Evolutionary conservation across 2,113 vertebrate genomes (phyloP).

Genomic region (Psittacula cyanocephala): DNA sequence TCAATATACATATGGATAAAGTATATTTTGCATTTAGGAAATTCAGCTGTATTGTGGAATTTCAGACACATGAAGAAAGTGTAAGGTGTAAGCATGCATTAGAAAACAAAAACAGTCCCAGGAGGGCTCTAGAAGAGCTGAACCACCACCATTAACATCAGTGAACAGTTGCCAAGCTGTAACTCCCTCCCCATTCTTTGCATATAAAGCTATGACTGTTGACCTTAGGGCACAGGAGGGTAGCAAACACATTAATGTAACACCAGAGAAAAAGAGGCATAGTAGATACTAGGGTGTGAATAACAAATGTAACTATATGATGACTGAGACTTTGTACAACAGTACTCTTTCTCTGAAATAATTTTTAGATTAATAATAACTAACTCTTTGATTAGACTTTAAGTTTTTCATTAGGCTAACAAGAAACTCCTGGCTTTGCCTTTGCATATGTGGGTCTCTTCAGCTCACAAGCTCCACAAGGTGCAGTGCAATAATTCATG

Average conservation of each 20-base stretch:
- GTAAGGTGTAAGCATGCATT: not conserved
- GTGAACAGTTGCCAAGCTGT: not conserved
- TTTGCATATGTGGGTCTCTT: not conserved
- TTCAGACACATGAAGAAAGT: not conserved
- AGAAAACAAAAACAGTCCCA: not conserved
- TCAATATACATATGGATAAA: not conserved
- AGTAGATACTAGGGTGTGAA: not conserved
- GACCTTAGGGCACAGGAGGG: not conserved
- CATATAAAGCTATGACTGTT: not conserved
- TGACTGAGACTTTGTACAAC: not conserved
- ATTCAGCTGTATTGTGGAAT: not conserved
- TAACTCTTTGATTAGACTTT: not conserved
- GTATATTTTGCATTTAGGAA: not conserved
- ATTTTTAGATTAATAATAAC: not conserved
- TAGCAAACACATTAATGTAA: not conserved
- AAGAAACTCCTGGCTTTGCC: not conserved
- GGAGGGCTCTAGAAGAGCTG: not conserved
- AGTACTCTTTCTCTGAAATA: not conserved
- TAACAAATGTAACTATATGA: not conserved
- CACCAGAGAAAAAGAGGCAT: not conserved
- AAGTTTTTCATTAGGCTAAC: not conserved
- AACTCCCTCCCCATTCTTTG: not conserved
- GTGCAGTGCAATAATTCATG: not conserved
- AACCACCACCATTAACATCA: not conserved
- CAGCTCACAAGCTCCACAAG: not conserved